A percentile compares a stretch with the other conserved stretches of the same genome.
phyloP scores from a whole-genome alignment of 2,888 invertebrate genomes.

The Strigamia maritima region DNA sequence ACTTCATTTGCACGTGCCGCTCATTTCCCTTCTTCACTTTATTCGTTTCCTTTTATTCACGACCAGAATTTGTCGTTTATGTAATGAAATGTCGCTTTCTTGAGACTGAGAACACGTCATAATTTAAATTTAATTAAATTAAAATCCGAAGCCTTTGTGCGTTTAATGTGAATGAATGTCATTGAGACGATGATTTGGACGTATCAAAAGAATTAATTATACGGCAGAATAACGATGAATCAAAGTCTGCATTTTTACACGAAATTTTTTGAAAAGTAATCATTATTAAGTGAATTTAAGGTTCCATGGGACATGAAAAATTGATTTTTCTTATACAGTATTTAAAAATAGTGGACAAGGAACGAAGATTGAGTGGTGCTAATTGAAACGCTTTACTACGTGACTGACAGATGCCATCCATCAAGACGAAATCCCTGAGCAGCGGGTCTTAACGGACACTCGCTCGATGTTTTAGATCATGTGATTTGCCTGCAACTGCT shows the following conservation, averaged over 20 bases:
- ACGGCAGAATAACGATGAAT: not conserved
- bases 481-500: constrained; percentile 3
- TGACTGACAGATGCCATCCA: constrained; percentile 19
- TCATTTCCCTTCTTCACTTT: not conserved
- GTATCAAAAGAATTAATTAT: not conserved
- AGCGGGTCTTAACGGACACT: not conserved
- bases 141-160: constrained; percentile 22
- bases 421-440: constrained; percentile 27
- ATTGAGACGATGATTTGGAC: constrained; percentile 7
- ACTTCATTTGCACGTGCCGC: constrained; percentile 34
- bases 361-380: constrained; percentile 19
- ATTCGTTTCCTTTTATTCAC: not conserved
- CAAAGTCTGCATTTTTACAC: not conserved
- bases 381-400: constrained; percentile 25
- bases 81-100: constrained; percentile 28
- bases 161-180: constrained; percentile 13
- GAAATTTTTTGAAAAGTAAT: not conserved
- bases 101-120: constrained; percentile 9
- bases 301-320: not conserved
- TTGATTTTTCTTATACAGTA: not conserved
- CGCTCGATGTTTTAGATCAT: constrained; percentile 7
- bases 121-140: constrained; percentile 29
- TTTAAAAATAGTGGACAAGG: constrained; percentile 30
- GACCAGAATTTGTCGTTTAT: constrained; percentile 14
- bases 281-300: not conserved